phyloP scores from a whole-genome alignment of 2,888 invertebrate species.

The Agriopis marginaria region DNA sequence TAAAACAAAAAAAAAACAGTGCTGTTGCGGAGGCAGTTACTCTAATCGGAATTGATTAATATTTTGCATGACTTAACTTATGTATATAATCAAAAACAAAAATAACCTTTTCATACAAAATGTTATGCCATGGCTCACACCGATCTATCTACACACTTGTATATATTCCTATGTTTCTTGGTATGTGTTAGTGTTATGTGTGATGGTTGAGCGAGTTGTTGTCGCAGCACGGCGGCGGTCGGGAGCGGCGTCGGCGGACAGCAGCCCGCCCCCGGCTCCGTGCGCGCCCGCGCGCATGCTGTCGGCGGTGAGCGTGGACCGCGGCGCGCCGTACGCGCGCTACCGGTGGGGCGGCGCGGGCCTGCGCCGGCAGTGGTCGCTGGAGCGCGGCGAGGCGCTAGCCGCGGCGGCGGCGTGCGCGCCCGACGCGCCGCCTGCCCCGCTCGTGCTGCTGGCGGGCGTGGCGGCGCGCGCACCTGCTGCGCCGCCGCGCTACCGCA shows the following conservation, averaged over 20 bases:
- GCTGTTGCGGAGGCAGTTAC: too few relatives aligned
- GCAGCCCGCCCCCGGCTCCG: conserved; percentile 59
- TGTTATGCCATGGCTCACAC: too few relatives aligned
- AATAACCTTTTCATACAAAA: too few relatives aligned
- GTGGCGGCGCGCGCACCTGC: conserved; percentile 46
- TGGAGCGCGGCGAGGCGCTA: conserved; percentile 74
- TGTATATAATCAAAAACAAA: too few relatives aligned
- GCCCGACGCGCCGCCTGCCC: conserved; percentile 43
- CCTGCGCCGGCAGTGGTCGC: conserved; percentile 76
- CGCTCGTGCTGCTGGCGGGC: conserved; percentile 48
- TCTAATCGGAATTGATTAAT: too few relatives aligned
- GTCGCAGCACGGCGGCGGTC: conserved; percentile 61
- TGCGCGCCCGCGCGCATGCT: conserved; percentile 41
- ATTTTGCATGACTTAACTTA: too few relatives aligned
- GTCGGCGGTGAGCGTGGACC: conserved; percentile 81
- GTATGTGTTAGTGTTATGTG: too few relatives aligned
- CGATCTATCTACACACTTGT: too few relatives aligned
- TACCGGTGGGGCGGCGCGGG: conserved; percentile 53
- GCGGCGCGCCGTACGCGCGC: conserved; percentile 90
- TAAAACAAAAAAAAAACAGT: too few relatives aligned
- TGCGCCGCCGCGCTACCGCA: conserved; percentile 60
- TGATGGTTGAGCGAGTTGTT: too few relatives aligned
- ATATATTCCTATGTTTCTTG: too few relatives aligned
- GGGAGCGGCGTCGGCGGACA: conserved; percentile 70
- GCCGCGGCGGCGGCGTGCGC: conserved; percentile 59